These are phyloP conservation scores for Epinephelus coioides DNA, from an alignment of 2,797 vertebrate genomes.

Conservation along the genomic window DNA sequence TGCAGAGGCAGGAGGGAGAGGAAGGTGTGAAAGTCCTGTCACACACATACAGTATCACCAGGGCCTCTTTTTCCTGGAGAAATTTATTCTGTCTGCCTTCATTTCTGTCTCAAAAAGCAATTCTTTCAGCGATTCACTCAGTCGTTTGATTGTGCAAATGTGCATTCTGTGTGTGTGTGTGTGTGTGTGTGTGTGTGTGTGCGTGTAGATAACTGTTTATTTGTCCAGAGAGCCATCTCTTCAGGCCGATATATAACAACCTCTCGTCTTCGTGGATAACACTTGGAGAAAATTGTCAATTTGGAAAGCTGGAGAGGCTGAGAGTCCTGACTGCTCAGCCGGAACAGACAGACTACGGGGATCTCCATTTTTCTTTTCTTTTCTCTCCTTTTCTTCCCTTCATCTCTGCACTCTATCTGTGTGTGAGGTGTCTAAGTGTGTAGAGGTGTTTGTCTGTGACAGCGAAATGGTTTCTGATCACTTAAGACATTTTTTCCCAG, in stretches of 20 bases:
- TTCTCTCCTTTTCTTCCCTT: neutral
- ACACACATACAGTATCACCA: neutral
- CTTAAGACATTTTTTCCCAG: constrained; percentile 34
- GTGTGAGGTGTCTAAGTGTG: neutral
- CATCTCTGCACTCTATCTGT: neutral
- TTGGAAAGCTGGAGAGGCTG: constrained; percentile 41
- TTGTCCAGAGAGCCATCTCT: constrained; percentile 30
- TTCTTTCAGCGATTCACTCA: neutral
- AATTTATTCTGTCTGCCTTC: constrained; percentile 12
- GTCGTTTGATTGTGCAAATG: neutral
- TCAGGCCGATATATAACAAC: constrained; percentile 30
- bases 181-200: constrained; percentile 9
- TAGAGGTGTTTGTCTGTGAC: constrained; percentile 29
- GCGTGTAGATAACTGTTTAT: constrained; percentile 38
- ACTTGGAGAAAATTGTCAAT: constrained; percentile 67
- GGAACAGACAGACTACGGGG: constrained; percentile 36
- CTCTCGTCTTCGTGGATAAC: constrained; percentile 57
- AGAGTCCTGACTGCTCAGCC: constrained; percentile 56
- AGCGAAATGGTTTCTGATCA: constrained; percentile 38
- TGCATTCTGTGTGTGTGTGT: constrained; percentile 10
- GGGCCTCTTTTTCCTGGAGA: neutral
- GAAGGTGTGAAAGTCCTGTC: constrained; percentile 6
- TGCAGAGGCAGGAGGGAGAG: constrained; percentile 8
- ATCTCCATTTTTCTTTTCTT: constrained; percentile 5
- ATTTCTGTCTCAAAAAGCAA: neutral